Conservation (phyloP, 2,888 invertebrate genomes). For the Dicranocentrus wangi region DNA sequence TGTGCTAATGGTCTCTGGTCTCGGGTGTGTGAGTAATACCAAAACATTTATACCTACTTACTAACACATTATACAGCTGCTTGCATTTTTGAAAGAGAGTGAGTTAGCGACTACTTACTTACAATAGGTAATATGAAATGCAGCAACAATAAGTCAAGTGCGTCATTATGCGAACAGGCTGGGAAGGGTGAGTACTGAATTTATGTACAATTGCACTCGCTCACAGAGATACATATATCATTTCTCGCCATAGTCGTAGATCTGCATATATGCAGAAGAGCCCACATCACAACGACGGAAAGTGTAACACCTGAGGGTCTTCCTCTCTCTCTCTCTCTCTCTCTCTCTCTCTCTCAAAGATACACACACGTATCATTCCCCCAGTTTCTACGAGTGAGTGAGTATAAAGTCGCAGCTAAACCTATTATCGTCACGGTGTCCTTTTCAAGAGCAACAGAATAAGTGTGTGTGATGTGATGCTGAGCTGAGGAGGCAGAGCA, state of each 20-base stretch:
- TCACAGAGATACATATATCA: no score
- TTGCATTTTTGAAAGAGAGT: neutral
- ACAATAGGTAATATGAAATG: neutral
- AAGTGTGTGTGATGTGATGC: neutral
- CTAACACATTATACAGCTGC: no score
- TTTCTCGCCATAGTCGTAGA: no score
- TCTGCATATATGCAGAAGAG: no score
- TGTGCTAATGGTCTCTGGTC: slow-evolving; percentile 9
- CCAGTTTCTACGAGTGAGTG: no score
- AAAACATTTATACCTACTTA: neutral
- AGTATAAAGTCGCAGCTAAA: slow-evolving; percentile 1
- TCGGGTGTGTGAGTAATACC: neutral
- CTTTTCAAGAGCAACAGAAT: neutral
- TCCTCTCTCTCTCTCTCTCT: slow-evolving; percentile 28
- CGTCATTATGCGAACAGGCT: slow-evolving; percentile 44
- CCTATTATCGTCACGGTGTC: neutral
- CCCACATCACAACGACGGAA: no score
- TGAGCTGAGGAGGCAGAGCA: no score
- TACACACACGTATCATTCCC: no score
- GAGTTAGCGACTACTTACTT: neutral
- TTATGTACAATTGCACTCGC: no score
- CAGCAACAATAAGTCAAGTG: slow-evolving; percentile 36
- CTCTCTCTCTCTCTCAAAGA: no score
- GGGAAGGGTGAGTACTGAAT: slow-evolving; percentile 46
- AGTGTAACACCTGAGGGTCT: slow-evolving; percentile 64